Conservation (phyloP, 2,113 vertebrate genomes). For the Amia ocellicauda region DNA sequence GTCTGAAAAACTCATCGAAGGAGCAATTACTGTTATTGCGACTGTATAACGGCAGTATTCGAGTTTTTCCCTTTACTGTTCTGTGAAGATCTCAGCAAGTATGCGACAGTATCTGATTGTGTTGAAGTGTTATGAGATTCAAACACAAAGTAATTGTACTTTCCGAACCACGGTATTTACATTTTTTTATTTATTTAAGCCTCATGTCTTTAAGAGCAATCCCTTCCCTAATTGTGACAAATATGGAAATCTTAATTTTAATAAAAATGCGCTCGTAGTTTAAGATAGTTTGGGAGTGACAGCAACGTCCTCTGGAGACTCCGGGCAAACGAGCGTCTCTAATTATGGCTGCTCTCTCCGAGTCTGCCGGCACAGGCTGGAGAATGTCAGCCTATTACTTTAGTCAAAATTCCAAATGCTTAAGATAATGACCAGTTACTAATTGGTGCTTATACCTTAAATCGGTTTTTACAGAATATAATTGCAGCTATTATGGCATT, state of each 20-base stretch:
- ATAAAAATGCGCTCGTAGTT: slow-evolving; percentile 40
- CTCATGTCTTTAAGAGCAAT: too few relatives aligned
- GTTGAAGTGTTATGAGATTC: too few relatives aligned
- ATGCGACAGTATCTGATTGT: too few relatives aligned
- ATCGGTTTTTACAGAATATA: slow-evolving; percentile 69
- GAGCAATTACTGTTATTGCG: too few relatives aligned
- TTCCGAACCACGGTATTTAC: too few relatives aligned
- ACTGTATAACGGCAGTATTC: too few relatives aligned
- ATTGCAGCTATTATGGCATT: slow-evolving; percentile 73
- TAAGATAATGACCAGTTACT: slow-evolving; percentile 79
- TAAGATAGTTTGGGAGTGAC: slow-evolving; percentile 47
- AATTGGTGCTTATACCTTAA: slow-evolving; percentile 80
- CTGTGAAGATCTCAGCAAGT: too few relatives aligned
- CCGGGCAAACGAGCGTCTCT: slow-evolving; percentile 57
- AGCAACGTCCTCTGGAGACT: slow-evolving; percentile 56
- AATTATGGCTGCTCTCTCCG: slow-evolving; percentile 62
- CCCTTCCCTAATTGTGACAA: too few relatives aligned
- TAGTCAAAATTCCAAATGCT: slow-evolving; percentile 70
- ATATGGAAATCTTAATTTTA: slow-evolving; percentile 34
- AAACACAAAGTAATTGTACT: too few relatives aligned
- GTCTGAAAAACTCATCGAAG: too few relatives aligned
- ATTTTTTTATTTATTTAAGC: too few relatives aligned
- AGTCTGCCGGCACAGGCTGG: slow-evolving; percentile 56
- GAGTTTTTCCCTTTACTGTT: too few relatives aligned
- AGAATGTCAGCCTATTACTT: slow-evolving; percentile 70